Percentiles rank a stretch among this genome's conserved stretches.
phyloP scores from a whole-genome alignment of 2,113 vertebrate genomes.

The Vireo altiloquus region DNA sequence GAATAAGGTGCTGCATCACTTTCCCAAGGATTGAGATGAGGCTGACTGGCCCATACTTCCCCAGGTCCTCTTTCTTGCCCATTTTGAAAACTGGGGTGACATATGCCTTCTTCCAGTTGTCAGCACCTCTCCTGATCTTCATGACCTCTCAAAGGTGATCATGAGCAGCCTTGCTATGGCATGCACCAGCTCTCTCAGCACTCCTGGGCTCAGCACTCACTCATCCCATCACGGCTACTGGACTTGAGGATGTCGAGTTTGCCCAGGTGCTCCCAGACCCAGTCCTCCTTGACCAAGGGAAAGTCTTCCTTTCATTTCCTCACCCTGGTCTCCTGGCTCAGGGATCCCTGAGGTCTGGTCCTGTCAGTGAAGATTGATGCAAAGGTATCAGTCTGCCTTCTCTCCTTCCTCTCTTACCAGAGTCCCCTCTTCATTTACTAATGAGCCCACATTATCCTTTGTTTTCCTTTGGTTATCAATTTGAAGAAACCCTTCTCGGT shows the following conservation, averaged over 20 bases:
- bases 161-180: no score
- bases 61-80: no score
- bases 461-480: neutral
- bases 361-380: neutral
- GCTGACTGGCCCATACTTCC: no score
- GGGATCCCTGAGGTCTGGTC: neutral
- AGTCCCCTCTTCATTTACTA: neutral
- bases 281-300: neutral
- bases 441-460: neutral
- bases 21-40: neutral
- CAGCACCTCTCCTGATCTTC: no score
- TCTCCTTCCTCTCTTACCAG: neutral
- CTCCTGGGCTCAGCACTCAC: neutral
- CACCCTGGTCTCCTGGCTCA: neutral
- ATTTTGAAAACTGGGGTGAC: no score
- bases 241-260: neutral
- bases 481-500: neutral
- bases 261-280: neutral
- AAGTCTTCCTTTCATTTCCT: neutral
- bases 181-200: no score
- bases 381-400: neutral
- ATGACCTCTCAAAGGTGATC: no score
- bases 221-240: neutral
- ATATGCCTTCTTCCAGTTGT: no score
- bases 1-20: neutral